A percentile compares a stretch with the other conserved stretches of the same genome.
Conservation (phyloP, 2,888 invertebrate genomes). For the Parnassius smintheus region DNA sequence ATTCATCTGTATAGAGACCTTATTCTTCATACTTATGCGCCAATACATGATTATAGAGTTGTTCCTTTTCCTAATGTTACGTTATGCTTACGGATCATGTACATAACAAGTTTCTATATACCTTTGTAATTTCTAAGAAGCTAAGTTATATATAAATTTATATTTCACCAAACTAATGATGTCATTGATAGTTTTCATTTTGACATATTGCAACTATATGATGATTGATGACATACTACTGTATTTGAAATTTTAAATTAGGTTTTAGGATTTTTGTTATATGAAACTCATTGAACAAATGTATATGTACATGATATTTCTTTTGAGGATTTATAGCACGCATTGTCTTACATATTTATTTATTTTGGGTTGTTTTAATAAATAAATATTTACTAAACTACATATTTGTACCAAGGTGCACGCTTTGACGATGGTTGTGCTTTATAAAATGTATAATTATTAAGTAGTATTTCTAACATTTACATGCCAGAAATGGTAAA, state of each 20-base stretch:
- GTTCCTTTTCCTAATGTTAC: constrained; percentile 34
- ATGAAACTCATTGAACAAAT: not conserved
- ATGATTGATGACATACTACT: not conserved
- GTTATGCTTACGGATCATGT: constrained; percentile 34
- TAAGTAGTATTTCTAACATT: not conserved
- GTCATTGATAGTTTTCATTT: too few relatives aligned
- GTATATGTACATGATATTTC: constrained; percentile 46
- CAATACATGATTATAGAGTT: constrained; percentile 20
- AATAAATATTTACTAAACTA: not conserved
- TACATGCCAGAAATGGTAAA: not conserved
- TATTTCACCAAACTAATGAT: too few relatives aligned
- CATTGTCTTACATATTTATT: constrained; percentile 48
- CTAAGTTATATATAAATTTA: too few relatives aligned
- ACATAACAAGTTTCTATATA: constrained; percentile 28
- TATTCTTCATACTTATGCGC: not conserved
- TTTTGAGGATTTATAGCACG: constrained; percentile 44
- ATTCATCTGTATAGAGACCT: too few relatives aligned
- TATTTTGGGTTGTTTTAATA: constrained; percentile 5
- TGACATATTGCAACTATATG: too few relatives aligned
- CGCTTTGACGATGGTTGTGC: constrained; percentile 13
- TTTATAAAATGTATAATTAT: not conserved
- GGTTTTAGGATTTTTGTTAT: not conserved
- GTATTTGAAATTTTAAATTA: not conserved
- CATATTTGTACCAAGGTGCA: not conserved
- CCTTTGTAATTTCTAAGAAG: too few relatives aligned